Evolutionary conservation across 2,888 invertebrate genomes (phyloP), one percentile per base, ranked within the genome.

Genomic region (Hemicrepidius hirtus): DNA sequence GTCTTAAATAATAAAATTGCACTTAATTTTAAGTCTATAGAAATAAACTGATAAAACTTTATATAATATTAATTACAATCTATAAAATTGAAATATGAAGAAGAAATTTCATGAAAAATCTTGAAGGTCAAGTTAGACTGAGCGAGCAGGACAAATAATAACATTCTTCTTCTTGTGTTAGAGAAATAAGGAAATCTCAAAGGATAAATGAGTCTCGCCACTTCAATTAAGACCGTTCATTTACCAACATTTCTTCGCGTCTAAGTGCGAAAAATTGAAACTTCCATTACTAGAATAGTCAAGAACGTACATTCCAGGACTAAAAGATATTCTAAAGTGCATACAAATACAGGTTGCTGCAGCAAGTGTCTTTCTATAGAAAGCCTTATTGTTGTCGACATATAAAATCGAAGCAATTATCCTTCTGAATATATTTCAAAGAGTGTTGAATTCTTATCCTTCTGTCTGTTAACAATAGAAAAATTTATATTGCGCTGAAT

Each of bases 191-290:
- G 50, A 24, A 50, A 50, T 50, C 50, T 50, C 24, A 28, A 21
- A 50, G 50, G 24, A 50, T 50, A 50, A 50, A 50, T 50, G 50
- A 50, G 50, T 50, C 50, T 50, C 50, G 50, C 21, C 50, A 50
- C 28, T 50, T 50, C 50, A 50, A 50, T 50, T 50, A 50, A 50
- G 50, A 28, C 50, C 21, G 50, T n/a, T 21, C 41, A 21, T 49
- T 49, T 32, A 6, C 32, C 9, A 32, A 32, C 32, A 32, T 49
- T 16, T 49, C 49, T 49, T 20, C 49, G 18, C 20, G 50, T 28
- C 57, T 57, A 57, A 57, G 57, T 57, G 57, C 57, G 57, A 57
- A 57, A 55, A 57, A 57, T 57, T 9, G 57, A 37, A 37, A 7
- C 57, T 12, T 57, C 57, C 57, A 57, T 57, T 57, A 57, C 18